Conservation (phyloP, 2,888 invertebrate species). For the Eulithis testata region DNA sequence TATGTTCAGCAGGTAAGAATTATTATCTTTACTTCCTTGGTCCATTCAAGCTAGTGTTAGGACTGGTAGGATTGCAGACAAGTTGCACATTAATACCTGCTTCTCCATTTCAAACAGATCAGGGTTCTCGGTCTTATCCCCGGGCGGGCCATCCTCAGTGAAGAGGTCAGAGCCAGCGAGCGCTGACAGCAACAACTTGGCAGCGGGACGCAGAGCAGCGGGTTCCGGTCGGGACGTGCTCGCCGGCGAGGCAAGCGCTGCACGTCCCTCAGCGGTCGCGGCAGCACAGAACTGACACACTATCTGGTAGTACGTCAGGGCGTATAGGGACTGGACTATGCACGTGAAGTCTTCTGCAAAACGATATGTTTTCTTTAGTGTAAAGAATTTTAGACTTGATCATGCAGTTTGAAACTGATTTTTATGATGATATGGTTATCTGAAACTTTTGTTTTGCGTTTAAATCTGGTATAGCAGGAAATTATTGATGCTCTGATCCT, state of each 20-base stretch:
- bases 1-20: too few relatives aligned
- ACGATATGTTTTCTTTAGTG: background rate
- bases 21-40: too few relatives aligned
- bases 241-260: slow-evolving; percentile 61
- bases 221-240: slow-evolving; percentile 43
- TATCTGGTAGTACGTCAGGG: slow-evolving; percentile 95
- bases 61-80: too few relatives aligned
- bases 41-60: too few relatives aligned
- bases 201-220: slow-evolving; percentile 48
- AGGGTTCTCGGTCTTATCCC: slow-evolving; percentile 40
- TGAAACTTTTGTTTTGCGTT: too few relatives aligned
- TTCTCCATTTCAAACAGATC: slow-evolving; percentile 60
- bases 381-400: too few relatives aligned
- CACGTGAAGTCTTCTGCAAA: slow-evolving; percentile 93
- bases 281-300: slow-evolving; percentile 91
- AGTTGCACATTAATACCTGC: slow-evolving; percentile 41
- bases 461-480: too few relatives aligned
- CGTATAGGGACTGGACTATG: slow-evolving; percentile 94
- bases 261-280: slow-evolving; percentile 87
- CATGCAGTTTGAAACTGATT: too few relatives aligned
- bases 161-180: slow-evolving; percentile 83
- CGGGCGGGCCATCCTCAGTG: slow-evolving; percentile 83
- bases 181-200: slow-evolving; percentile 59
- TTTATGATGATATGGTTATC: too few relatives aligned
- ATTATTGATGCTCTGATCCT: too few relatives aligned